Evolutionary conservation across 2,797 vertebrate species (phyloP).

Genomic region (Eulemur rubriventer): DNA sequence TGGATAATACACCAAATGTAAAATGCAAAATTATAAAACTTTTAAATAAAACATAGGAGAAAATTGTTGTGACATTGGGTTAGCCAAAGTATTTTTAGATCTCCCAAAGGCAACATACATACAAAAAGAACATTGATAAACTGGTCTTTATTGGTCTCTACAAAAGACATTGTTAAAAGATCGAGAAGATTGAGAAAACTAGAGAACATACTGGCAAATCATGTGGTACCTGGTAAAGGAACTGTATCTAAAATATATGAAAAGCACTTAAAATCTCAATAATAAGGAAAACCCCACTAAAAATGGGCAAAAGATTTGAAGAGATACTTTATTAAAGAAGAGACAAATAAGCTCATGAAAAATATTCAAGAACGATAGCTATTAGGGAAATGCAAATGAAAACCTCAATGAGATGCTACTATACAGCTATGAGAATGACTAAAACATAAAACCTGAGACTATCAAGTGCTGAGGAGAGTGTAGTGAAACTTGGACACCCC

Average conservation of each 20-base stretch:
- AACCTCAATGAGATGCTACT: not conserved
- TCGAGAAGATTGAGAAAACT: not conserved
- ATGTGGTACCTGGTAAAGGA: not conserved
- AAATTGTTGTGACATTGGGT: not conserved
- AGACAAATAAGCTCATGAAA: not conserved
- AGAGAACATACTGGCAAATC: not conserved
- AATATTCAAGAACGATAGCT: not conserved
- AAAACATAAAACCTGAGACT: not conserved
- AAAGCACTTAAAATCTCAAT: not conserved
- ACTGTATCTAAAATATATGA: not conserved
- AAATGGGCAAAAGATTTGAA: not conserved
- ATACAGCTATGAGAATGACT: not conserved
- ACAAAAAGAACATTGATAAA: not conserved
- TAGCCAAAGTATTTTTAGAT: not conserved
- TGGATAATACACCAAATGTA: not conserved
- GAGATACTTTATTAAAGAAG: not conserved
- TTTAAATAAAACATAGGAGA: not conserved
- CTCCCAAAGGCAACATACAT: not conserved
- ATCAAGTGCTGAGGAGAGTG: not conserved
- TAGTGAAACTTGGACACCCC: not conserved
- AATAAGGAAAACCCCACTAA: not conserved
- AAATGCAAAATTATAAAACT: not conserved
- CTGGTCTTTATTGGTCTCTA: not conserved
- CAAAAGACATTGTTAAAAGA: not conserved
- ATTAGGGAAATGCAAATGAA: not conserved